Evolutionary conservation across 2,888 invertebrate genomes (phyloP).

Genomic region (Desoria tigrina): DNA sequence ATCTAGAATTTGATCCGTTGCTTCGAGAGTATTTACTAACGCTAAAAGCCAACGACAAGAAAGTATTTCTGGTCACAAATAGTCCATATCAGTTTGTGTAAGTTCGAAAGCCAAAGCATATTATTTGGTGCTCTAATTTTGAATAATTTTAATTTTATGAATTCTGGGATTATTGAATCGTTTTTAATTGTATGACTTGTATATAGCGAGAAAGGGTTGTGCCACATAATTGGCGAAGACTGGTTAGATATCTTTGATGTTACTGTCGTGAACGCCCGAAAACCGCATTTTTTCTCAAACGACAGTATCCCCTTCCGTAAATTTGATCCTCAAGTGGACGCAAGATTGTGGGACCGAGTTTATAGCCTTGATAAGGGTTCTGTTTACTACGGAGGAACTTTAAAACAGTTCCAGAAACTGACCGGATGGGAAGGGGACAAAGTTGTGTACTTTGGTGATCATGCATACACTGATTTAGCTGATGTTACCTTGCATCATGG

Average conservation of each 20-base stretch:
- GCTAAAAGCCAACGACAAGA: slow-evolving; percentile 73
- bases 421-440: slow-evolving; percentile 91
- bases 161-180: no score
- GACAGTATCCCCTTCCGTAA: slow-evolving; percentile 87
- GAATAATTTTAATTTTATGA: slow-evolving; percentile 3
- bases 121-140: no score
- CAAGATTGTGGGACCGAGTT: slow-evolving; percentile 90
- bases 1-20: slow-evolving; percentile 74
- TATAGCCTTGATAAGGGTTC: slow-evolving; percentile 79
- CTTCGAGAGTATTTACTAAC: slow-evolving; percentile 74
- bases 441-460: slow-evolving; percentile 96
- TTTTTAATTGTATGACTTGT: no score
- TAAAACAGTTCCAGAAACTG: slow-evolving; percentile 83
- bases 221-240: slow-evolving; percentile 77
- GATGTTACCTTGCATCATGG: slow-evolving; percentile 94
- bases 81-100: slow-evolving; percentile 95
- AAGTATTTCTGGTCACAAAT: slow-evolving; percentile 93
- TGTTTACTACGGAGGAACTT: slow-evolving; percentile 93
- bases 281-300: slow-evolving; percentile 88
- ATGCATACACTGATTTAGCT: slow-evolving; percentile 94
- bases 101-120: slow-evolving; percentile 57
- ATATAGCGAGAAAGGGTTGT: slow-evolving; percentile 77
- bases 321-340: slow-evolving; percentile 77
- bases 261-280: slow-evolving; percentile 89
- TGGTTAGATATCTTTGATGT: slow-evolving; percentile 93